Evolutionary conservation across 2,113 vertebrate species (phyloP), one percentile per base, ranked within the genome.

Genomic region (Dinomys branickii): DNA sequence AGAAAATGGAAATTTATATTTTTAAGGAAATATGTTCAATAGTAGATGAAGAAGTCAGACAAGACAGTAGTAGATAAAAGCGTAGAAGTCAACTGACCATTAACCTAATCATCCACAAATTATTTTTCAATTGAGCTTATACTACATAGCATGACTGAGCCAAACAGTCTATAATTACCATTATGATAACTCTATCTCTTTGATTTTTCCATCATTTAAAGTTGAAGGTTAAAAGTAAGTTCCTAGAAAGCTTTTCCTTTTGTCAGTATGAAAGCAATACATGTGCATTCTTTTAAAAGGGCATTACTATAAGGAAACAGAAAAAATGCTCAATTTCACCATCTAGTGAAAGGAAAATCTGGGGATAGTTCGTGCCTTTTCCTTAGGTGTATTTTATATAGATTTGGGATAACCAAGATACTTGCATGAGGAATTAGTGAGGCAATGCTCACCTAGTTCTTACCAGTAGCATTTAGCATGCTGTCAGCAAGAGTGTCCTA

Each of bases 131-230:
- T 86, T 85, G 80, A 90, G 83, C 59, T 47, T 78, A 96, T 20
- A 50, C 20, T 52, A 58, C 58, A 80, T 10, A 56, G 88, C 85
- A 71, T 10, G 52, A 59, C 65, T 65, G 87, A 87, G 85, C 83
- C 75, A 63, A 73, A 88, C 50, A 94, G 85, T 28, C 83, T 61
- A 88, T 69, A 86, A 91, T 87, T 91, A 89, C 59, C 20, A 38
- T 47, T 44, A 63, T 3, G 33, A 95, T 58, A 16, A 93, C 85
- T 86, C 91, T 89, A 67, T 92, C 73, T 83, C 85, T 96, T 82
- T 80, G 82, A 97, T 96, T 96, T 97, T 89, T 47, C 78, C 83
- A 97, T 91, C 61, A 35, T 63, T 97, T 81, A 88, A 90, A 95
- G 52, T 63, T 94, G 87, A 94, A 81, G 30, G 91, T 91, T 91